phyloP scores from a whole-genome alignment of 2,113 vertebrate species.

The Picathartes gymnocephalus region DNA sequence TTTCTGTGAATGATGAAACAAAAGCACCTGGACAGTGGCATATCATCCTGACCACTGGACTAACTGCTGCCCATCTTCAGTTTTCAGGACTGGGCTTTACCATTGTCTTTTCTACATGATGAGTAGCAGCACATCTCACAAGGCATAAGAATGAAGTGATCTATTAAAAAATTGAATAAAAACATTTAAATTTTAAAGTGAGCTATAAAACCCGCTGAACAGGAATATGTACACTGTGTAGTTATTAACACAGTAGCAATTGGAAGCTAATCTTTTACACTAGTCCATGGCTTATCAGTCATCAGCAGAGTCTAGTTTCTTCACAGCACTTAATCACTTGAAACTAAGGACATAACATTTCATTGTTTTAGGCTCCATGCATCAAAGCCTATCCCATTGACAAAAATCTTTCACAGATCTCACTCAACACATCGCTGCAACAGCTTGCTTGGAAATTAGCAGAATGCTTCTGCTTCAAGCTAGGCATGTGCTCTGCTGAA shows the following conservation, averaged over 20 bases:
- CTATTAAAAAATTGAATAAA: not conserved
- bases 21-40: not conserved
- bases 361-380: not conserved
- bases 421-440: not conserved
- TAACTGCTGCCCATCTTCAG: not conserved
- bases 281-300: not conserved
- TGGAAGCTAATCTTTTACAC: not conserved
- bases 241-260: constrained; percentile 6
- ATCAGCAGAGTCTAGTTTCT: not conserved
- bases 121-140: not conserved
- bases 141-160: not conserved
- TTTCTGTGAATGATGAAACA: not conserved
- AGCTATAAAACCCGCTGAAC: constrained; percentile 34
- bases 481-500: not conserved
- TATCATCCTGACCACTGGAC: not conserved
- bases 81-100: not conserved
- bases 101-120: not conserved
- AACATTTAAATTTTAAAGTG: constrained; percentile 17
- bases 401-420: not conserved
- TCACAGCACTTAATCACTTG: not conserved
- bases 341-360: not conserved
- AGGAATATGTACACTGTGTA: not conserved
- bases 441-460: not conserved
- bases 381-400: not conserved
- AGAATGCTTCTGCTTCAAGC: not conserved